phyloP scores from a whole-genome alignment of 2,888 invertebrate genomes.

The Halocaridina rubra region DNA sequence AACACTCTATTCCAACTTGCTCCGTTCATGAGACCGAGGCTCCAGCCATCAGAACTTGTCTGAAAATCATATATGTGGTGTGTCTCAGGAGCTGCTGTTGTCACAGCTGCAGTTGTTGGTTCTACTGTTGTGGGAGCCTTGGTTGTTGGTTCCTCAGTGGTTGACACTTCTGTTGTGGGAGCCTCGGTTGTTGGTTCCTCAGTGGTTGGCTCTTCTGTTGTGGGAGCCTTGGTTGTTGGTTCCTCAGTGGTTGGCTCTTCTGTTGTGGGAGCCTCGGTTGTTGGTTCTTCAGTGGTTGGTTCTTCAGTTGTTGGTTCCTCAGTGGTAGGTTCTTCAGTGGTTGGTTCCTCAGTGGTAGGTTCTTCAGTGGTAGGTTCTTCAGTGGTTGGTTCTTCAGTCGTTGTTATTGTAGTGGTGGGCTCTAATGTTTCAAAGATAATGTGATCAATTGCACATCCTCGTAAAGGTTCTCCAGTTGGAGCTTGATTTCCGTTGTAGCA shows the following conservation, averaged over 20 bases:
- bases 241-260: neutral
- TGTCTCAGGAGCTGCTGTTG: neutral
- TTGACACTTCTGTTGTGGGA: neutral
- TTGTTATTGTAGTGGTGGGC: no score
- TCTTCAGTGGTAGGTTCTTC: neutral
- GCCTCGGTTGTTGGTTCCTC: neutral
- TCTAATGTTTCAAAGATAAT: neutral
- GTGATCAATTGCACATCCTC: slow-evolving; percentile 16
- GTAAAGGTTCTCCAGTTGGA: neutral
- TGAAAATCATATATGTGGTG: neutral
- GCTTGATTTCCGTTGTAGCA: slow-evolving; percentile 22
- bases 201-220: neutral
- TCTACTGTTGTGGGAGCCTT: neutral
- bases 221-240: neutral
- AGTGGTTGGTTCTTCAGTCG: neutral
- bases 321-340: neutral
- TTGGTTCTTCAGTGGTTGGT: neutral
- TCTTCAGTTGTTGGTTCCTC: neutral
- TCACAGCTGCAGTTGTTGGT: neutral
- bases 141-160: neutral
- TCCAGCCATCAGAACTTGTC: neutral
- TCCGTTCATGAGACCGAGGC: slow-evolving; percentile 1
- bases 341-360: neutral
- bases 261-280: neutral
- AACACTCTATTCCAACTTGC: neutral